Evolutionary conservation across 2,888 invertebrate genomes (phyloP).

Genomic region (Ecliptopera silaceata): DNA sequence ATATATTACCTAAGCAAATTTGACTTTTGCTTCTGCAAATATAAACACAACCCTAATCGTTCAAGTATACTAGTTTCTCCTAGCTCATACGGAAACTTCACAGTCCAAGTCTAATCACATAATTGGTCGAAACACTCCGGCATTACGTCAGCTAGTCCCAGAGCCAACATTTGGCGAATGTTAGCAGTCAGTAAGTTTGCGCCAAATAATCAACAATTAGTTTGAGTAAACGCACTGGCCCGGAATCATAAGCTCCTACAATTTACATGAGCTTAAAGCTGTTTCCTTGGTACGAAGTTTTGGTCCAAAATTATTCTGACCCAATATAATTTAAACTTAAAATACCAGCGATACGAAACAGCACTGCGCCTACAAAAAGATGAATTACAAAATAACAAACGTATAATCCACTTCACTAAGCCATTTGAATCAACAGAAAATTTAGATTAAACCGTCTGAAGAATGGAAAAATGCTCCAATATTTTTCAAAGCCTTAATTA

Average conservation of each 20-base stretch:
- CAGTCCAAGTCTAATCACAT: constrained; percentile 9
- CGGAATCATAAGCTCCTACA: constrained; percentile 11
- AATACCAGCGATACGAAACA: not conserved
- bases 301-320: not conserved
- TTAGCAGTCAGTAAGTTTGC: constrained; percentile 21
- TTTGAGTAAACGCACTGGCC: constrained; percentile 21
- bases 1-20: no score
- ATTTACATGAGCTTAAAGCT: constrained; percentile 13
- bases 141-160: constrained; percentile 11
- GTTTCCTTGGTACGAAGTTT: not conserved
- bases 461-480: constrained; percentile 13
- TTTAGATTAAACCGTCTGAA: constrained; percentile 21
- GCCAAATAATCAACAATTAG: constrained; percentile 26
- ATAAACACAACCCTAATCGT: not conserved
- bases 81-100: constrained; percentile 1
- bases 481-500: constrained; percentile 28
- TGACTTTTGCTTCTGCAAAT: no score
- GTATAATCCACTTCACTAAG: constrained; percentile 19
- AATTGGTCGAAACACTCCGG: constrained; percentile 6
- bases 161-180: constrained; percentile 19
- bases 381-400: constrained; percentile 29
- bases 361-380: not conserved
- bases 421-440: constrained; percentile 26
- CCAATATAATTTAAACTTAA: not conserved
- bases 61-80: not conserved